Percentiles rank a stretch among this genome's conserved stretches.
phyloP scores from a whole-genome alignment of 2,113 vertebrate species.

The Marmota monax region DNA sequence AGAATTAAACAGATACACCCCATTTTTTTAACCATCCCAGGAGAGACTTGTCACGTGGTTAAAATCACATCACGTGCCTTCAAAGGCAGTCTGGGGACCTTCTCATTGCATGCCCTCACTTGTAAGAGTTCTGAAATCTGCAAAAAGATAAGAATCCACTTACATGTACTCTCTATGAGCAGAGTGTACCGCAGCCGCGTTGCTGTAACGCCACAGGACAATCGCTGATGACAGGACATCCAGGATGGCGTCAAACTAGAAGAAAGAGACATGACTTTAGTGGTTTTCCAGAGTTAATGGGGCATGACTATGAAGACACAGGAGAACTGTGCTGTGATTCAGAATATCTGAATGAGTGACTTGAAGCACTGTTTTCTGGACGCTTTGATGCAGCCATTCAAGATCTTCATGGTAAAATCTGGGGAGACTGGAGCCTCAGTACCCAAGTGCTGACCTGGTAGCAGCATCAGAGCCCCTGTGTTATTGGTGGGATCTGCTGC shows the following conservation, averaged over 20 bases:
- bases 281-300: slow-evolving; percentile 29
- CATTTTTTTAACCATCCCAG: neutral
- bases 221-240: slow-evolving; percentile 97
- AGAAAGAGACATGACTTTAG: slow-evolving; percentile 76
- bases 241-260: slow-evolving; percentile 96
- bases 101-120: neutral
- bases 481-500: neutral
- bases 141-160: slow-evolving; percentile 85
- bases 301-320: neutral
- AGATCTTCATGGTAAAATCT: neutral
- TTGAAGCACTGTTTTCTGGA: neutral
- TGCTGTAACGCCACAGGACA: slow-evolving; percentile 99
- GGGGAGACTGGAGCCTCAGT: neutral
- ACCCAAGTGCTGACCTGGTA: neutral
- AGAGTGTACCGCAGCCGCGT: slow-evolving; percentile 97
- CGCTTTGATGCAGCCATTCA: neutral
- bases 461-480: neutral
- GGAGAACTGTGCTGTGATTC: neutral
- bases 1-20: neutral
- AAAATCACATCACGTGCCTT: neutral
- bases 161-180: slow-evolving; percentile 98
- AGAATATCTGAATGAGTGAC: neutral
- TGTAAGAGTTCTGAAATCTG: neutral
- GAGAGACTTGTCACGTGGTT: neutral
- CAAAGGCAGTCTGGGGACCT: neutral